phyloP scores from a whole-genome alignment of 2,797 vertebrate genomes.

The Myripristis murdjan region DNA sequence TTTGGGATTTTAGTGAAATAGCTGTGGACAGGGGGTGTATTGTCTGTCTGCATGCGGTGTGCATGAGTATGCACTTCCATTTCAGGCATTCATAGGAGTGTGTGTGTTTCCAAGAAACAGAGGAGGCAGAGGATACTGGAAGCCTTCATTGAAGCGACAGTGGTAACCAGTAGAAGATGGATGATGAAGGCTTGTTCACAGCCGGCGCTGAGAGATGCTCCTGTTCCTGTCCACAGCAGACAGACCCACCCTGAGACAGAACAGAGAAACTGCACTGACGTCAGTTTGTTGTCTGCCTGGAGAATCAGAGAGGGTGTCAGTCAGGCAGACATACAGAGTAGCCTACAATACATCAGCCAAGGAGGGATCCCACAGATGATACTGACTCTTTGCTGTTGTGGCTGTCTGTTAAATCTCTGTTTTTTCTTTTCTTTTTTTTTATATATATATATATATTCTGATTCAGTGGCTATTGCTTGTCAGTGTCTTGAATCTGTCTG shows the following conservation, averaged over 20 bases:
- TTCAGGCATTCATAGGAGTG: conserved; percentile 1
- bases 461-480: conserved; percentile 82
- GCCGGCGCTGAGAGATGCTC: conserved; percentile 57
- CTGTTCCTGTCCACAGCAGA: conserved; percentile 74
- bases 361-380: conserved; percentile 69
- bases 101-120: conserved; percentile 24
- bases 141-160: conserved; percentile 51
- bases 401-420: conserved; percentile 59
- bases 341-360: conserved; percentile 76
- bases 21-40: neutral
- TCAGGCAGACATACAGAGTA: conserved; percentile 79
- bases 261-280: conserved; percentile 71
- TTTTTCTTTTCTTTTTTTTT: conserved; percentile 52
- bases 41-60: neutral
- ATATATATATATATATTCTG: conserved; percentile 83
- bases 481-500: conserved; percentile 73
- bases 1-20: conserved; percentile 45
- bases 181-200: conserved; percentile 68
- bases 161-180: conserved; percentile 61
- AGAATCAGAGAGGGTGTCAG: conserved; percentile 82
- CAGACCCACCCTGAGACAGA: conserved; percentile 75
- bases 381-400: conserved; percentile 74
- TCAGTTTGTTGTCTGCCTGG: conserved; percentile 78
- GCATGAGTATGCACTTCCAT: neutral
- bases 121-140: conserved; percentile 43